Evolutionary conservation across 2,113 vertebrate genomes (phyloP).

Genomic region (Nannospalax galili): DNA sequence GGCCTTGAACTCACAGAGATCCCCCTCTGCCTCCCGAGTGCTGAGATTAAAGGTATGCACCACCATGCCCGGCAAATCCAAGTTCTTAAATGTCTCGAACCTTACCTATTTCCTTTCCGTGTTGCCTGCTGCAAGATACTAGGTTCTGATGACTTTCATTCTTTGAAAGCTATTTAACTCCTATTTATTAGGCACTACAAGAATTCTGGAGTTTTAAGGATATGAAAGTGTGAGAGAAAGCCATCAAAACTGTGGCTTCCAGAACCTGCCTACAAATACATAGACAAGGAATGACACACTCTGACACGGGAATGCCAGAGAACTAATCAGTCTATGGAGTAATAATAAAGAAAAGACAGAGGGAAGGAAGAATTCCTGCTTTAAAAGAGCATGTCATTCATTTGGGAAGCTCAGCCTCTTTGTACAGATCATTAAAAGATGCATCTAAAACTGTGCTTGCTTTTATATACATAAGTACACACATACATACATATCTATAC

Average conservation of each 20-base stretch:
- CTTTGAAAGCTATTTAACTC: slow-evolving; percentile 41
- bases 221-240: not conserved
- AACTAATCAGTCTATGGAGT: not conserved
- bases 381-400: not conserved
- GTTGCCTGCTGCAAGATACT: not conserved
- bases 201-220: not conserved
- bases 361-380: slow-evolving; percentile 22
- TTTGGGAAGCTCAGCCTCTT: not conserved
- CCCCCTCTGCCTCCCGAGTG: no score
- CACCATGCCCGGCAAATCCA: no score
- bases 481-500: no score
- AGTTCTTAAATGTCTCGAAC: slow-evolving; percentile 11
- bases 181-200: not conserved
- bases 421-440: not conserved
- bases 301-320: not conserved
- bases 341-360: not conserved
- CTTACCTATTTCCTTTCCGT: slow-evolving; percentile 19
- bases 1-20: no score
- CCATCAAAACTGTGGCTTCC: not conserved
- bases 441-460: not conserved
- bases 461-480: not conserved
- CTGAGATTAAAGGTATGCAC: no score
- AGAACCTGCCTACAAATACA: not conserved
- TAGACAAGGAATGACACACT: not conserved
- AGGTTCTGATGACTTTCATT: not conserved